Evolutionary conservation across 1,140 invertebrate species (phyloP).

Genomic region (Hormaphis cornu): DNA sequence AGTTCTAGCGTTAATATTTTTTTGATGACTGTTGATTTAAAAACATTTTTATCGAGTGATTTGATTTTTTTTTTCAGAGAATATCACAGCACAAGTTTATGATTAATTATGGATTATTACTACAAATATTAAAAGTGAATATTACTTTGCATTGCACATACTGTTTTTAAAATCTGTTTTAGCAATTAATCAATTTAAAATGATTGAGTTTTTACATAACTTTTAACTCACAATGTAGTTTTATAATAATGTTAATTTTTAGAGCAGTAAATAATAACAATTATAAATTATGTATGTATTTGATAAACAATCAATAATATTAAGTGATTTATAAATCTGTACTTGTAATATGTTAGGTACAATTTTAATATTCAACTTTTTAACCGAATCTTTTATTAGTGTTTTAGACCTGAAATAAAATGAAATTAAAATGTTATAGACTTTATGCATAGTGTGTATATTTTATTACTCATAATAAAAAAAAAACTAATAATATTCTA

Average conservation of each 20-base stretch:
- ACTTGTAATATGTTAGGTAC: too few species aligned
- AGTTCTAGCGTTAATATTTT: background rate
- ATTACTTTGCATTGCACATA: background rate
- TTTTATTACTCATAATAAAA: background rate
- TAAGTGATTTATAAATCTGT: too few species aligned
- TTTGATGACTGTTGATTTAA: background rate
- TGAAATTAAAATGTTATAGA: background rate
- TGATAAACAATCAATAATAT: too few species aligned
- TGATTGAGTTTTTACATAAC: background rate
- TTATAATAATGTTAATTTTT: background rate
- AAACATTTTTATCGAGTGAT: background rate
- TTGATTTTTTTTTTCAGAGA: conserved; percentile 27
- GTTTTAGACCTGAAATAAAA: background rate
- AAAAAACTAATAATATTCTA: background rate
- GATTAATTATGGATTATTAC: background rate
- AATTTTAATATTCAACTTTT: too few species aligned
- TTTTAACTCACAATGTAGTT: background rate
- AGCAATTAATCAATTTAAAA: background rate
- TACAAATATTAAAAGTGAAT: background rate
- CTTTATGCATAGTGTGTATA: background rate
- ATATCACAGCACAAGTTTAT: conserved; percentile 22
- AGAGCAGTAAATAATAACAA: background rate
- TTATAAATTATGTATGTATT: background rate
- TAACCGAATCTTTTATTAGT: background rate
- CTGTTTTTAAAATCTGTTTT: background rate